Base-by-base conservation (phyloP, 2,888 invertebrate species). In the Conus canariensis region DNA sequence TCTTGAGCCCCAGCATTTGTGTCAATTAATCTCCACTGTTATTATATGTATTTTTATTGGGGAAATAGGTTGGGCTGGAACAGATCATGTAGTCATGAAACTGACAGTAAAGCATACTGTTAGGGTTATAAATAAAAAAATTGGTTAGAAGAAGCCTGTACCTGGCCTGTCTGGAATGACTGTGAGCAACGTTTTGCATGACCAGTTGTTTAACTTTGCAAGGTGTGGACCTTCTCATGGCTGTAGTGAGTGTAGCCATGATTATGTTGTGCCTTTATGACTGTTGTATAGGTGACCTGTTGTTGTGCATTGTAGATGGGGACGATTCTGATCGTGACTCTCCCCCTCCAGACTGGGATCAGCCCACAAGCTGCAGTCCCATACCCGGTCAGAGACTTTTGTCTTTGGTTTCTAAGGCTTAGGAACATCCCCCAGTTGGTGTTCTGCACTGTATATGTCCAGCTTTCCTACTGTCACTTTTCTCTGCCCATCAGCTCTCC, bases 271-370 rank as follows among this genome's bases (percentile, higher is more conserved):
- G 82, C 74, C 74, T 89, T 83, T 89, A n/a, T 90, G 70, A 70
- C 70, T 64, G 64, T 70, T 92, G 91, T 89, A 77, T 91, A 91
- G 91, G 91, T 92, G 90, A 90, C 90, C 58, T 80, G 80, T 90
- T 91, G 87, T 91, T 90, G 87, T 90, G 70, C 87, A 87, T 87
- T 60, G 87, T 87, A 86, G 86, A 91, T 74, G 88, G 88, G 83
- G 93, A 93, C 83, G 91, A 91, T 56, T 83, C 87, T n/a, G 94
- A 93, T 90, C 93, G 93, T 90, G 94, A 94, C 90, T 94, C 94
- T 70, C 93, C 94, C 89, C 93, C 94, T 70, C 94, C 94, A 45
- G 91, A 92, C 88, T 95, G 95, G 95, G 94, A 95, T 91, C 93
- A 94, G 90, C 94, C 94, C 83, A 90, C 87, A n/a, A 59, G 74